phyloP scores from a whole-genome alignment of 2,888 invertebrate species.

The Mycalesis mineus region DNA sequence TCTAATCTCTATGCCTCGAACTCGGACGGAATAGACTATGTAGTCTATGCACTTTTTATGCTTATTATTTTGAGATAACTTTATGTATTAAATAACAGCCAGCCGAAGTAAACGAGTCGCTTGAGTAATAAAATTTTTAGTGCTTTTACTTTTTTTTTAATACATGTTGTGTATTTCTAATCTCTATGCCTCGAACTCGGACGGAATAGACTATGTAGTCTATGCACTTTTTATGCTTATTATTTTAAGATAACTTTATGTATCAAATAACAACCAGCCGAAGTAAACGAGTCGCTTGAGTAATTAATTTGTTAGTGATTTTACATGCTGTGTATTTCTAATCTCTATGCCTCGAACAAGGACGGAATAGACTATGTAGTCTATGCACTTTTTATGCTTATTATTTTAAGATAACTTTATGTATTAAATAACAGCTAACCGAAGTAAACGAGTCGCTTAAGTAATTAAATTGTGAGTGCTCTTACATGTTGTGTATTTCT shows the following conservation, averaged over 20 bases:
- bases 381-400: conserved; percentile 24
- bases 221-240: conserved; percentile 31
- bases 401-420: conserved; percentile 39
- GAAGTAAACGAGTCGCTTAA: conserved; percentile 15
- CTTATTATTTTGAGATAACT: conserved; percentile 35
- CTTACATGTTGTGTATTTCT: conserved; percentile 14
- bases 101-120: conserved; percentile 12
- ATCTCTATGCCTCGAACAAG: conserved; percentile 11
- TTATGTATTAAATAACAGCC: conserved; percentile 38
- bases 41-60: conserved; percentile 12
- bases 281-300: conserved; percentile 17
- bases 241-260: conserved; percentile 39
- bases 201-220: too few species aligned
- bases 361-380: background rate
- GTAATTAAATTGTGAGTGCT: conserved; percentile 27
- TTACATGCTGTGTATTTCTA: conserved; percentile 13
- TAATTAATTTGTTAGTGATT: conserved; percentile 26
- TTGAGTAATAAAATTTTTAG: conserved; percentile 28
- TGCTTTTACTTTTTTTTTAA: too few species aligned
- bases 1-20: conserved; percentile 7
- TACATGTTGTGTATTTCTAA: conserved; percentile 12
- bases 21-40: background rate
- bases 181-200: conserved; percentile 9
- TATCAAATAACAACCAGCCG: conserved; percentile 33
- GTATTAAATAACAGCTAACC: conserved; percentile 35